Base-by-base conservation (phyloP, 2,113 vertebrate species). In the Tringa solitaria region DNA sequence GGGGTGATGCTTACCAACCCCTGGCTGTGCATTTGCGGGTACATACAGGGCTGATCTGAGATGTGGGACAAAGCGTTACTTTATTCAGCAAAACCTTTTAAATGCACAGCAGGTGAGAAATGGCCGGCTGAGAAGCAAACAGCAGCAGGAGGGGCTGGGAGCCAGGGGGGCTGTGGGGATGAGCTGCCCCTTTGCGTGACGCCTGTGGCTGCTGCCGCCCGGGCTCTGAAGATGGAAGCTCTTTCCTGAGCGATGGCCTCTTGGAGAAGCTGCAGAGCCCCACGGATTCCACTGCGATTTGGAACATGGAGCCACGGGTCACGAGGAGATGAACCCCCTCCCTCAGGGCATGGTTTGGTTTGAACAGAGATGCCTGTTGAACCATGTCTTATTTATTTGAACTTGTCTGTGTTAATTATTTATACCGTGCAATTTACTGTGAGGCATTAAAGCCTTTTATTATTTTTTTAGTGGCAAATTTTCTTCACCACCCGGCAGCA, bases 391-490 rank as follows among this genome's bases (percentile, higher is more conserved):
- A 87, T 94, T 96, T 94, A 94, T 96, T 89, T 48, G 48, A 61
- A 82, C 10, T 27, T 51, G 43, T 72, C 39, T 22, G 17, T 65
- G 37, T 54, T 60, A 1, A 5, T 89, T 92, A 92, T 95, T 96
- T 79, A 85, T 85, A 95, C 80, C 8, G 32, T 41, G 79, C 51
- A 46, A 50, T 56, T 87, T 93, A 35, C 79, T 54, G 33, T 56
- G n/a, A 79, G 59, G 67, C 54, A 96, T 96, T 96, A 96, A 96
- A 97, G 75, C 67, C 50, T 90, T 82, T 48, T 82, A 11, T 68
- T 81, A 37, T 14, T 32, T 28, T 59, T 54, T 28, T 45, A 68
- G 82, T 16, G 54, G 53, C 67, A 32, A 6, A 1, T 93, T 79
- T 78, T 72, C 57, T 85, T 50, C 73, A 10, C 20, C 22, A 33